A percentile compares a stretch with the other conserved stretches of the same genome.
Evolutionary conservation across 1,140 invertebrate genomes (phyloP).

Genomic region (Coelopa frigida): DNA sequence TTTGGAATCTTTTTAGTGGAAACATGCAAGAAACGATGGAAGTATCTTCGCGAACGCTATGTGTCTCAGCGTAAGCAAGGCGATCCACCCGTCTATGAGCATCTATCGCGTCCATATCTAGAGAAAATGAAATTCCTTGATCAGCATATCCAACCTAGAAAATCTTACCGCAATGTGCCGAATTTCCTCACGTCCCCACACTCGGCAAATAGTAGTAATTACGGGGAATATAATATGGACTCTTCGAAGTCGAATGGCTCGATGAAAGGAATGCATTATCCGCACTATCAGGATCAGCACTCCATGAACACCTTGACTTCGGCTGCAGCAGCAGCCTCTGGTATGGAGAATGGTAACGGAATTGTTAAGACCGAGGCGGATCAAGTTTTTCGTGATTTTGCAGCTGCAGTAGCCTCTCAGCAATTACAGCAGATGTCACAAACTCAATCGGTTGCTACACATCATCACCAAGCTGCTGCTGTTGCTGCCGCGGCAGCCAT

Average conservation of each 20-base stretch:
- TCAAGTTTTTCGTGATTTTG: constrained; percentile 37
- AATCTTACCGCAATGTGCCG: constrained; percentile 40
- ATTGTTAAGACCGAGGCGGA: constrained; percentile 39
- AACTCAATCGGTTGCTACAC: constrained; percentile 31
- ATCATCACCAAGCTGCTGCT: constrained; percentile 16
- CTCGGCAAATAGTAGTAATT: constrained; percentile 36
- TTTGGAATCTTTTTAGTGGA: constrained; percentile 25
- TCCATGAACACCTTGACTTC: constrained; percentile 32
- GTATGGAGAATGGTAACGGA: constrained; percentile 28
- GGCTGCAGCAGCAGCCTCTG: constrained; percentile 27
- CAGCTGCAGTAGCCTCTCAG: constrained; percentile 38
- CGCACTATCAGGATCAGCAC: constrained; percentile 26
- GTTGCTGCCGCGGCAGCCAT: constrained; percentile 34
- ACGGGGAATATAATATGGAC: constrained; percentile 40
- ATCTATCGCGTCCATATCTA: constrained; percentile 39
- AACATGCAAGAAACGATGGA: constrained; percentile 44
- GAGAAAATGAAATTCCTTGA: constrained; percentile 45
- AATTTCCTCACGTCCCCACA: constrained; percentile 40
- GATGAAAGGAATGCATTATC: constrained; percentile 37
- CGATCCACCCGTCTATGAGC: constrained; percentile 41
- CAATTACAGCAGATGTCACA: constrained; percentile 39
- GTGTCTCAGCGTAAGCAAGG: constrained; percentile 41
- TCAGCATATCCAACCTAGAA: constrained; percentile 40
- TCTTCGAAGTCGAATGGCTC: constrained; percentile 41
- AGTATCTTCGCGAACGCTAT: constrained; percentile 42